Conservation (phyloP, 1,140 invertebrate genomes). For the Colletes latitarsis region DNA sequence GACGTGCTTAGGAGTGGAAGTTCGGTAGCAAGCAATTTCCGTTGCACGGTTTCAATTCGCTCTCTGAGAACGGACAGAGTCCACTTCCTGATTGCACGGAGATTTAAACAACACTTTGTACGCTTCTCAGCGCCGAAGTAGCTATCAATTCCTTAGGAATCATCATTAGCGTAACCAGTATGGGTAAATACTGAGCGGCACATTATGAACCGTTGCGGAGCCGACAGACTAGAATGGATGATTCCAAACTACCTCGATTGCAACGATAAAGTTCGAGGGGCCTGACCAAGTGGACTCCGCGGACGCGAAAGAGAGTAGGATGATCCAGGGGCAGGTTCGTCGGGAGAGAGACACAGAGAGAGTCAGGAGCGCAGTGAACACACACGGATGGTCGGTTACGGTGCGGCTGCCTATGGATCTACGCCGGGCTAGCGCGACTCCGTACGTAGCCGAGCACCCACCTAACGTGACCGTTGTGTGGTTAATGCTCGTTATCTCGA, state of each 20-base stretch:
- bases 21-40: neutral
- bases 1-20: neutral
- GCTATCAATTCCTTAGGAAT: conserved; percentile 11
- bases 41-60: too few species aligned
- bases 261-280: neutral
- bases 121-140: neutral
- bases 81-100: neutral
- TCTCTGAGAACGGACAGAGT: neutral
- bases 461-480: conserved; percentile 77
- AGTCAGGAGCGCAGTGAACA: neutral
- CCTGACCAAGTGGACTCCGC: neutral
- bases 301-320: neutral
- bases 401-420: conserved; percentile 60
- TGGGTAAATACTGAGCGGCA: neutral
- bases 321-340: neutral
- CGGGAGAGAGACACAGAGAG: neutral
- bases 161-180: conserved; percentile 22
- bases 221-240: neutral
- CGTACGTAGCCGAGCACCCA: conserved; percentile 54
- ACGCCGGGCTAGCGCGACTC: conserved; percentile 51
- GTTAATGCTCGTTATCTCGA: conserved; percentile 82
- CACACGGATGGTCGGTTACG: conserved; percentile 31
- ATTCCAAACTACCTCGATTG: conserved; percentile 3
- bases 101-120: neutral
- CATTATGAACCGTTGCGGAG: conserved; percentile 2